Percentiles rank a stretch among this genome's conserved stretches.
Evolutionary conservation across 1,140 invertebrate species (phyloP).

Genomic region (Bombus sibiricus): DNA sequence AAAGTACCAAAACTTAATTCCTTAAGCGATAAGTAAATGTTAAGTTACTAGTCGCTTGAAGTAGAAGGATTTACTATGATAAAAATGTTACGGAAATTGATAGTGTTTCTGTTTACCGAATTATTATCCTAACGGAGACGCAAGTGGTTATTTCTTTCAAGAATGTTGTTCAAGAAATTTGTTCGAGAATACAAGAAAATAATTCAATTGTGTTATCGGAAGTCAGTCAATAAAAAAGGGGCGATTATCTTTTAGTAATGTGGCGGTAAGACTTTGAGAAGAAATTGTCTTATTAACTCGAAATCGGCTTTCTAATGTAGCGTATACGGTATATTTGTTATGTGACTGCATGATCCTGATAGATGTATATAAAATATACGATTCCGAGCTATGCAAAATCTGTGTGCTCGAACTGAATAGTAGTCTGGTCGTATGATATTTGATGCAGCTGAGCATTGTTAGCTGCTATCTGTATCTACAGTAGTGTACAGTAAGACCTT

Average conservation of each 20-base stretch:
- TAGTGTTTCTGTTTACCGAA: no score
- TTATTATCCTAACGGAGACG: no score
- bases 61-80: not conserved
- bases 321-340: not conserved
- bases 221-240: not conserved
- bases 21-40: not conserved
- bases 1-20: not conserved
- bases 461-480: not conserved
- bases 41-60: not conserved
- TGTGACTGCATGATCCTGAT: not conserved
- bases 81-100: not conserved
- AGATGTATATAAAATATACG: constrained; percentile 3
- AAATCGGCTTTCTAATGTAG: not conserved
- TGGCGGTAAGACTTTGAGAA: not conserved
- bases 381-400: not conserved
- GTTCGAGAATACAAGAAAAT: not conserved
- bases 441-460: not conserved
- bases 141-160: no score
- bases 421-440: not conserved
- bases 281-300: not conserved
- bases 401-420: not conserved
- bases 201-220: not conserved
- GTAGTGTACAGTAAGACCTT: not conserved
- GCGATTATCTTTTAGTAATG: not conserved
- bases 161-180: not conserved